These are phyloP conservation scores for Saguinus midas DNA, from an alignment of 2,113 vertebrate species.

Conservation along the genomic window DNA sequence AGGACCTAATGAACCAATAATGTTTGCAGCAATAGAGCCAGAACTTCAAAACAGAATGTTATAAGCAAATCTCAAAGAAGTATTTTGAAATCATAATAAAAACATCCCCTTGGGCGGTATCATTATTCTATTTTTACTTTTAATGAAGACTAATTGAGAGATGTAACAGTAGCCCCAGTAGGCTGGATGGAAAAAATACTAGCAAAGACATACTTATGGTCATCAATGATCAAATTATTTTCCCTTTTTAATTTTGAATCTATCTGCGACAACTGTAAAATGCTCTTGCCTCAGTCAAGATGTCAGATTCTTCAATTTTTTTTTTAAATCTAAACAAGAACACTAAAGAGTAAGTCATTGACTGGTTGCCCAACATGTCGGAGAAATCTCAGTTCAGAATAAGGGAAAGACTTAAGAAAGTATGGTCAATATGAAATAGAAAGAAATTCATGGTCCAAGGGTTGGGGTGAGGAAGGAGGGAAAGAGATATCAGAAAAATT, in stretches of 20 bases:
- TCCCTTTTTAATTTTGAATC: neutral
- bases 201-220: neutral
- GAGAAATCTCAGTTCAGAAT: neutral
- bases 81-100: neutral
- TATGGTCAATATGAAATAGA: neutral
- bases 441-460: neutral
- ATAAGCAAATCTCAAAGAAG: neutral
- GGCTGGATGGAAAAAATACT: neutral
- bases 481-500: neutral
- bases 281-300: neutral
- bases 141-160: neutral
- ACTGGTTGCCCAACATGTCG: too few species aligned
- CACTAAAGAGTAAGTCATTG: neutral
- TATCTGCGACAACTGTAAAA: neutral
- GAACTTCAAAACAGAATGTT: neutral
- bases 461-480: too few species aligned
- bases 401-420: neutral
- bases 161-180: neutral
- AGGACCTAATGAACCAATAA: neutral
- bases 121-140: neutral
- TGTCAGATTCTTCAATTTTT: neutral
- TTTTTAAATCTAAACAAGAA: neutral
- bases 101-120: accelerated
- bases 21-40: neutral
- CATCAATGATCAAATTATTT: neutral